Conservation (phyloP, 2,888 invertebrate species). For the Lithophane ornitopus region DNA sequence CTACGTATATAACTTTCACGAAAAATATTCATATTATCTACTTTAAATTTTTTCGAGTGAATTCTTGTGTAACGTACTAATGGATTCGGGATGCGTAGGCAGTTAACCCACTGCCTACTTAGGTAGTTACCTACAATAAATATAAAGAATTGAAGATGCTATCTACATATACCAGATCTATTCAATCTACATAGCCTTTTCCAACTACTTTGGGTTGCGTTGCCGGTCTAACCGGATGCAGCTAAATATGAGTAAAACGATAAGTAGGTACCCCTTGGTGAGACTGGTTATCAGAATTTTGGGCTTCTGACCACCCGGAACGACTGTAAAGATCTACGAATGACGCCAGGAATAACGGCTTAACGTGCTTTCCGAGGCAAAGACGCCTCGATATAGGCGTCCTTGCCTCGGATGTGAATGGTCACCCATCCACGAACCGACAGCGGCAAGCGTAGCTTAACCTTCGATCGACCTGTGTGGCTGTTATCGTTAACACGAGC, state of each 20-base stretch:
- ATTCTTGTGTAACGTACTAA: conserved; percentile 14
- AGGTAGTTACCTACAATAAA: background rate
- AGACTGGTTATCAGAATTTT: background rate
- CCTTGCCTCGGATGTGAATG: background rate
- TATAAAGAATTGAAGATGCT: background rate
- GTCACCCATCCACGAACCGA: background rate
- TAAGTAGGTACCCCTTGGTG: no score
- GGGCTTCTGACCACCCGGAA: background rate
- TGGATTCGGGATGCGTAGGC: conserved; percentile 1
- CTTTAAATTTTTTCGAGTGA: conserved; percentile 6
- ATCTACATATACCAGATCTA: background rate
- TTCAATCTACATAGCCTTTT: background rate
- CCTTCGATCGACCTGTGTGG: background rate
- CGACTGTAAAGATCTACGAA: background rate
- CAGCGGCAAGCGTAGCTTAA: background rate
- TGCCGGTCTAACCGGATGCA: background rate
- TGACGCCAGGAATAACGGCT: background rate
- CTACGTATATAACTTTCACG: background rate
- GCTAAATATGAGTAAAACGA: no score
- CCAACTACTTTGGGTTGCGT: background rate
- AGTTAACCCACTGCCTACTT: background rate
- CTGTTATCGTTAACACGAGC: no score
- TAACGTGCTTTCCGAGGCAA: background rate
- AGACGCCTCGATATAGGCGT: background rate
- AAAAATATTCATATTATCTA: background rate